Conservation (phyloP, 2,113 vertebrate genomes). For the Oncorhynchus tshawytscha region DNA sequence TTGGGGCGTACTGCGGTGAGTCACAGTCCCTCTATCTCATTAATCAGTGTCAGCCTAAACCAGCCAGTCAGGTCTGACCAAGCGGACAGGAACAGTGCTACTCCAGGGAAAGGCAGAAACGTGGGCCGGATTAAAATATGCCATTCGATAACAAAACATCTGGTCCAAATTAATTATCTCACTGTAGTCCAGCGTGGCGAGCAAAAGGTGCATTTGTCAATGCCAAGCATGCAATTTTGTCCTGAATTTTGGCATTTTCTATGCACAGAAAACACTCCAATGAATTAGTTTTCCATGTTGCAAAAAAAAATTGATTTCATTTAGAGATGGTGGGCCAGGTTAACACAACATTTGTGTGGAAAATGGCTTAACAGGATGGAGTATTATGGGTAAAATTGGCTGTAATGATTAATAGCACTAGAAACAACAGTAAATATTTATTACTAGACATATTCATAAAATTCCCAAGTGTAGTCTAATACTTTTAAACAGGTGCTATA, state of each 20-base stretch:
- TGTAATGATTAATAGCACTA: neutral
- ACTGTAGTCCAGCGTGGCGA: slow-evolving; percentile 10
- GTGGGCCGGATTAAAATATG: slow-evolving; percentile 47
- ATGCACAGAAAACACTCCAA: neutral
- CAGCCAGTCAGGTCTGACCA: slow-evolving; percentile 32
- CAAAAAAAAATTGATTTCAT: slow-evolving; percentile 6
- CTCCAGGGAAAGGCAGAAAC: slow-evolving; percentile 14
- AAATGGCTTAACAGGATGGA: neutral
- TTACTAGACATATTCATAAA: neutral
- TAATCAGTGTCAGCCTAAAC: slow-evolving; percentile 36
- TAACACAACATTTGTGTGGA: neutral
- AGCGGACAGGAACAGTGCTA: slow-evolving; percentile 21
- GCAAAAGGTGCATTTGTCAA: slow-evolving; percentile 38
- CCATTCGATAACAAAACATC: slow-evolving; percentile 31
- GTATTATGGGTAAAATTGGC: neutral
- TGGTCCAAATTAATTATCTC: slow-evolving; percentile 43
- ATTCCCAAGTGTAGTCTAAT: neutral
- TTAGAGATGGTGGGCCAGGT: slow-evolving; percentile 8
- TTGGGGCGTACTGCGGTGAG: no score
- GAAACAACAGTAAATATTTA: neutral
- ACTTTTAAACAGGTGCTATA: neutral
- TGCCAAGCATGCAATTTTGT: slow-evolving; percentile 10
- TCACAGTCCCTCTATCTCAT: slow-evolving; percentile 16
- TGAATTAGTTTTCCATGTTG: neutral
- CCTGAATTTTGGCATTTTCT: slow-evolving; percentile 3